phyloP scores from a whole-genome alignment of 30 jellyfish, hydroid and myxozoan species.

The Chironex yamaguchii region DNA sequence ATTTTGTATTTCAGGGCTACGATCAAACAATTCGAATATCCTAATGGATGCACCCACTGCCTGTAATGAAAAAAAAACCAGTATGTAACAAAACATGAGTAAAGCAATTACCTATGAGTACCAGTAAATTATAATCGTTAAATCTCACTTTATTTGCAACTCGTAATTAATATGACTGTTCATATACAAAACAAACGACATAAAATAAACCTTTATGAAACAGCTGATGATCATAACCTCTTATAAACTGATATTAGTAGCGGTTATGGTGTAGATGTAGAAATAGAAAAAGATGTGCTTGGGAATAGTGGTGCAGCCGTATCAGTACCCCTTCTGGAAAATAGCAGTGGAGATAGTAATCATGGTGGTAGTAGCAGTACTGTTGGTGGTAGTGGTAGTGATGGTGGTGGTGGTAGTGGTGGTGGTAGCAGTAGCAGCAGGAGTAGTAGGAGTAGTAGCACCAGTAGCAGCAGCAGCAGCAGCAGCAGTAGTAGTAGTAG shows the following conservation, averaged over 20 bases:
- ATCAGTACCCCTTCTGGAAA: too few relatives aligned
- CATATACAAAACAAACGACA: too few relatives aligned
- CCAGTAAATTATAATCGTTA: too few relatives aligned
- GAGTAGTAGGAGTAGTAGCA: neutral
- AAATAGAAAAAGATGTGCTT: neutral
- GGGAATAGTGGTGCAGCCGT: too few relatives aligned
- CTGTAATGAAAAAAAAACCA: conserved; percentile 40
- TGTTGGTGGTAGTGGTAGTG: neutral
- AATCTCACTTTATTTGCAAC: too few relatives aligned
- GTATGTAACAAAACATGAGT: neutral
- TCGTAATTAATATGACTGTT: too few relatives aligned
- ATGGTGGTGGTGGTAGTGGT: neutral
- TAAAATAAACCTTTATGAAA: too few relatives aligned
- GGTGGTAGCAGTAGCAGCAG: neutral
- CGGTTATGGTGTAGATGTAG: neutral
- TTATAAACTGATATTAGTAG: neutral
- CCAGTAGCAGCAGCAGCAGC: neutral
- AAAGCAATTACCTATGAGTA: neutral
- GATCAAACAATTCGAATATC: conserved; percentile 89
- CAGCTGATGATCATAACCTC: too few relatives aligned
- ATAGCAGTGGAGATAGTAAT: neutral
- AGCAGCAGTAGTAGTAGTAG: neutral
- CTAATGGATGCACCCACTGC: conserved; percentile 98
- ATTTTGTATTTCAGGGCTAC: conserved; percentile 60
- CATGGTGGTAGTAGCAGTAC: neutral